Evolutionary conservation across 2,888 invertebrate species (phyloP), one percentile per base, ranked within the genome.

Genomic region (Cheilosia urbana): DNA sequence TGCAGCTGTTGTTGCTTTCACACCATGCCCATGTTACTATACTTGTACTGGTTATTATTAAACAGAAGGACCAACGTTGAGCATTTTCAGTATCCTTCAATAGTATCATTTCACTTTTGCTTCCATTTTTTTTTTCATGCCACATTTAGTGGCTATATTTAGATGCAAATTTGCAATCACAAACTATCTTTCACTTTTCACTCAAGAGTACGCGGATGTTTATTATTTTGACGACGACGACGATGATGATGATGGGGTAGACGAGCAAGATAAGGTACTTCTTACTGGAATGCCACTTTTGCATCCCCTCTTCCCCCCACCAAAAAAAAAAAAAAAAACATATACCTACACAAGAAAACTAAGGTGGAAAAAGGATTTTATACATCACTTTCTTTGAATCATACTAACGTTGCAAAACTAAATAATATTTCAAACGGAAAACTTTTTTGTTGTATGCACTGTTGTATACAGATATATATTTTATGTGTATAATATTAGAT

Each of bases 11-110:
- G 78, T 66, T 30, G 75, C 40, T 51, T 49, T 27, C 55, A 72
- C 37, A 45, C 42, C 11, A 24, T 47, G 34, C 24, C n/a, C 42
- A 42, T 55, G 19, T 17, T 47, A 63, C 30, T 72, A 19, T 72
- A 57, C n/a, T 57, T 55, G 34, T 53, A 34, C 21, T 49, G 53
- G 63, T 42, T 66, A 30, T 47, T 72, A 51, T 37, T 27, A 66
- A 27, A 47, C 1, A 42, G 24, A 62, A 62, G 65, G 65, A 51
- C 37, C 19, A 27, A 21, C 49, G 66, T 73, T 34, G 65, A 72
- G 55, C 37, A 45, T 60, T 84, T 84, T 75, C 71, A 76, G 84
- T 69, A 84, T 84, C 84, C 83, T 83, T 57, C 73, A 77, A 83
- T 78, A 79, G 77, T 82, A 77, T 66, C 71, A 63, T 82, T 65